Base-by-base conservation (phyloP, 2,888 invertebrate species). In the Teleiodes luculella region DNA sequence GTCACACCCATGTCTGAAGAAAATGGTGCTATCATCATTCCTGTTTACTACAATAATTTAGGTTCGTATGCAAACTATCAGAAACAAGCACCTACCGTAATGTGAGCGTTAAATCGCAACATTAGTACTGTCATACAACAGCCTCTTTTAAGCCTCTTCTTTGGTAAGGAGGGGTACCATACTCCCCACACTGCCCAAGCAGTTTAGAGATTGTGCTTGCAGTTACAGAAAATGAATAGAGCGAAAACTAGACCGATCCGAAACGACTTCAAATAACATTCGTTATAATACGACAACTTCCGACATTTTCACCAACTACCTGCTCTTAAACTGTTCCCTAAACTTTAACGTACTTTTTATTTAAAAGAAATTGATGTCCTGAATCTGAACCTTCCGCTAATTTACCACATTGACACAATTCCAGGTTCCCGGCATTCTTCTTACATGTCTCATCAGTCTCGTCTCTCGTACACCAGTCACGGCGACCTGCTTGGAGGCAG, bases 1-100 rank as follows among this genome's bases (percentile, higher is more conserved):
- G 98, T 97, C 57, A 98, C 98, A 59, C 98, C 98, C 53, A 97
- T 98, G 95, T 98, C 97, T 63, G 98, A 98, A 90, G 98, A 98
- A 88, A 97, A 97, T 85, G 97, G 97, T 76, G 96, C 96, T 78
- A 97, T 97, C 85, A 95, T 97, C 74, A 96, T 97, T 72, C 96
- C 97, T 57, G 95, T 95, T 79, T 97, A 96, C 89, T 95, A 96
- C 81, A 94, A 95, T 72, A 96, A 95, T 24, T 24, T 24, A 90
- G 95, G 95, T 92, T 74, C 72, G 82, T 72, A 60, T 49, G 18
- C 16, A 35, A 35, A 35, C 1, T 2, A 41, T 36, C n/a, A 37
- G 8, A 2, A 37, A 8, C 18, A 7, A 31, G 31, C 11, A 10
- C 11, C 3, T 31, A 13, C 13, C 20, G 10, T 59, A 53, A 10